Evolutionary conservation across 1,140 invertebrate genomes (phyloP), one percentile per base, ranked within the genome.

Genomic region (Archegozetes longisetosus): DNA sequence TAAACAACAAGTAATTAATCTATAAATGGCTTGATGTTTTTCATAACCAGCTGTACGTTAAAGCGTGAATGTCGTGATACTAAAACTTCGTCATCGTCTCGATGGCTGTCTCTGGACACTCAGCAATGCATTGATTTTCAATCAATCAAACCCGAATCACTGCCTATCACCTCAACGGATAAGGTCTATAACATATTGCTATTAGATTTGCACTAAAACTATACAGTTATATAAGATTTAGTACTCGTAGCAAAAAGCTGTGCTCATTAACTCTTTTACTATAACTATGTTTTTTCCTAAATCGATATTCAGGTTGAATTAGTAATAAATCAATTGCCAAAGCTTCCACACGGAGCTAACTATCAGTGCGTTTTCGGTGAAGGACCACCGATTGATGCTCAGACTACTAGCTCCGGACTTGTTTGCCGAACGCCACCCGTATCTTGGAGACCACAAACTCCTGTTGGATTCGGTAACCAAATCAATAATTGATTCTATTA

Each of bases 51-150:
- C 3, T 58, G 57, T 53, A 58, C 57, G n/a, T 25, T 53, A 47
- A 22, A 46, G 9, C 32, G 48, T 2, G 24, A 60, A 23, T 60
- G 58, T 48, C 2, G 17, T 4, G 29, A 48, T 20, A 14, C 25
- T 12, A 2, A 26, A 26, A 23, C 69, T 62, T 79, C 82, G 50
- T 88, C 86, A 65, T 84, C 86, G 57, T 86, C 89, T 0, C 77
- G 89, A 23, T 97, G 92, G 92, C 72, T 96, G 26, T 89, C 89
- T 0, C 77, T 92, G 61, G 87, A 86, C 24, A 86, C 84, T n/a
- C 87, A 91, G 66, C 87, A 93, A 66, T 96, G 92, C 70, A 93
- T 94, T 66, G 89, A 93, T 71, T 95, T 97, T 71, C 89, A 93
- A 69, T 85, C 88, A 68, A 88, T 94, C 53, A 73, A 82, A 27